A percentile compares a stretch with the other conserved stretches of the same genome.
Evolutionary conservation across 1,140 invertebrate species (phyloP).

Genomic region (Sipha flava): DNA sequence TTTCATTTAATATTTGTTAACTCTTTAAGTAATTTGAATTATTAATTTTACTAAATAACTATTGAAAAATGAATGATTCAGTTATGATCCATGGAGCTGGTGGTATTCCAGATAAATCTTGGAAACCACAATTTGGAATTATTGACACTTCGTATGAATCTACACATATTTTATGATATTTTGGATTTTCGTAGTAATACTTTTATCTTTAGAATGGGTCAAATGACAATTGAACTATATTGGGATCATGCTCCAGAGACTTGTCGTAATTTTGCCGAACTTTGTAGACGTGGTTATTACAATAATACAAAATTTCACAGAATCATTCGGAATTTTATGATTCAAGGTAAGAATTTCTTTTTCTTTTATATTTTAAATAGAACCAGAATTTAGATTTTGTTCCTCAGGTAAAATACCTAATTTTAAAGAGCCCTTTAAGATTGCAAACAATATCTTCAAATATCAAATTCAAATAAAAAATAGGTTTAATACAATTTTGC

Average conservation of each 20-base stretch:
- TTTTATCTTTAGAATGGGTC: slow-evolving; percentile 72
- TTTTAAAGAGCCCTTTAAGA: too few relatives aligned
- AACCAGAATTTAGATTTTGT: neutral
- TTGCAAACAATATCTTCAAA: too few relatives aligned
- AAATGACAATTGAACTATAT: slow-evolving; percentile 84
- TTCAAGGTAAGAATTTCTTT: slow-evolving; percentile 58
- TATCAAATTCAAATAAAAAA: too few relatives aligned
- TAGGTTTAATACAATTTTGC: too few relatives aligned
- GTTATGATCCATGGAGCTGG: slow-evolving; percentile 18
- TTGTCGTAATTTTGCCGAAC: slow-evolving; percentile 92
- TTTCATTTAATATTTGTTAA: too few relatives aligned
- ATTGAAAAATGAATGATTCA: slow-evolving; percentile 11
- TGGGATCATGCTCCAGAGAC: slow-evolving; percentile 96
- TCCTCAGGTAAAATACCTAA: too few relatives aligned
- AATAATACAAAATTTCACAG: slow-evolving; percentile 94
- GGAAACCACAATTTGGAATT: slow-evolving; percentile 73
- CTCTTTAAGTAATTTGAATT: too few relatives aligned
- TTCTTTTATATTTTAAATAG: neutral
- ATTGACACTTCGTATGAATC: slow-evolving; percentile 67
- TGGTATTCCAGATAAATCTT: slow-evolving; percentile 68
- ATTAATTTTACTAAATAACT: too few relatives aligned
- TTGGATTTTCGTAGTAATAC: neutral
- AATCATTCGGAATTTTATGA: slow-evolving; percentile 96
- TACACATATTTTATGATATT: slow-evolving; percentile 31
- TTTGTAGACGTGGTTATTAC: slow-evolving; percentile 85